These are phyloP conservation scores for Acanthosepion esculentum DNA, from an alignment of 2,888 invertebrate species.

Conservation along the genomic window DNA sequence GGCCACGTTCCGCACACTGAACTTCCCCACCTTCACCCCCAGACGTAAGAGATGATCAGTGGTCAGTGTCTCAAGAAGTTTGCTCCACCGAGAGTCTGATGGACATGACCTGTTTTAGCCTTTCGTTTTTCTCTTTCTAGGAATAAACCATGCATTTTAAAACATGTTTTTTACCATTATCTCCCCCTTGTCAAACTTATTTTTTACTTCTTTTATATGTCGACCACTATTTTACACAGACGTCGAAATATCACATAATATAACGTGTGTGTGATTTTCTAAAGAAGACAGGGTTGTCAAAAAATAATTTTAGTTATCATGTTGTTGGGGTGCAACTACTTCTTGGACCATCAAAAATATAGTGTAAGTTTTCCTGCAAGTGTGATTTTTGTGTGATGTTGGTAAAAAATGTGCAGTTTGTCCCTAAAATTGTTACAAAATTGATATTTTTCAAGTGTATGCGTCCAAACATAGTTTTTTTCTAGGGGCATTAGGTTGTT, in stretches of 20 bases:
- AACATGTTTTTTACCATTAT: conserved; percentile 23
- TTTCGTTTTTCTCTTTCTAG: not conserved
- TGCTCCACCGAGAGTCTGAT: not conserved
- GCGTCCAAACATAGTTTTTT: not conserved
- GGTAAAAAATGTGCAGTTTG: not conserved
- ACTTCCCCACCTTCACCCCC: not conserved
- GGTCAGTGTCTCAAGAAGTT: not conserved
- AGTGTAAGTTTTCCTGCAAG: not conserved
- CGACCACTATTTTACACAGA: not conserved
- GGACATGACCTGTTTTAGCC: not conserved
- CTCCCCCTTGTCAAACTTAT: conserved; percentile 33
- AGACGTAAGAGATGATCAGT: not conserved
- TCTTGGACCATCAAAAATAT: not conserved
- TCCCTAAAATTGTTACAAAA: not conserved
- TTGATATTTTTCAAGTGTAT: not conserved
- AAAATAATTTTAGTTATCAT: not conserved
- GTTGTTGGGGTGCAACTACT: conserved; percentile 33
- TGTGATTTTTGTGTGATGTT: not conserved
- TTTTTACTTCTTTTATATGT: not conserved
- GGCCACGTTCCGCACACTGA: not conserved
- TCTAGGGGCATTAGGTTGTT: too few species aligned
- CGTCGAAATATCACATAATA: not conserved
- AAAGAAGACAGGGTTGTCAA: conserved; percentile 14
- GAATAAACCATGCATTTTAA: not conserved
- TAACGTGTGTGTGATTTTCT: conserved; percentile 6